Evolutionary conservation across 2,888 invertebrate species (phyloP).

Genomic region (Coenonympha arcania): DNA sequence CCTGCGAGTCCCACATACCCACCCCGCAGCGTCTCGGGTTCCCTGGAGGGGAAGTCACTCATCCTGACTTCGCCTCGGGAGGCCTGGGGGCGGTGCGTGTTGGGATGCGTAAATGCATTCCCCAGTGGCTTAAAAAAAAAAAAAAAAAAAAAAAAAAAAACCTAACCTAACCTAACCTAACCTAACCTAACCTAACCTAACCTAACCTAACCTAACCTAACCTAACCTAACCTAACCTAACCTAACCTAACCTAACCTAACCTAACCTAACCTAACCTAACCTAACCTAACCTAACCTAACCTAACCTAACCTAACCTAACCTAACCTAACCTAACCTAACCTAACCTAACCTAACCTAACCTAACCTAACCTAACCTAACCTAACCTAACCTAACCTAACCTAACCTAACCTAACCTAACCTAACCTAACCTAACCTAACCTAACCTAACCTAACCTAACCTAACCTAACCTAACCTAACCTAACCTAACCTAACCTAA

Average conservation of each 20-base stretch:
- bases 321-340: slow-evolving; percentile 24
- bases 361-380: slow-evolving; percentile 30
- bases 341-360: slow-evolving; percentile 20
- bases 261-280: slow-evolving; percentile 25
- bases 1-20: too few species aligned
- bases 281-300: slow-evolving; percentile 25
- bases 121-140: too few species aligned
- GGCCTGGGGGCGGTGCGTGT: too few species aligned
- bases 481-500: not conserved
- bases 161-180: slow-evolving; percentile 29
- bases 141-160: too few species aligned
- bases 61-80: too few species aligned
- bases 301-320: slow-evolving; percentile 20
- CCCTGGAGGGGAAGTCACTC: too few species aligned
- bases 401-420: slow-evolving; percentile 25
- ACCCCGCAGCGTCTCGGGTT: too few species aligned
- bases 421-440: slow-evolving; percentile 3
- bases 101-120: too few species aligned
- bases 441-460: not conserved
- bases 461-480: not conserved
- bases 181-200: slow-evolving; percentile 29
- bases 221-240: slow-evolving; percentile 20
- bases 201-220: slow-evolving; percentile 26
- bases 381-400: slow-evolving; percentile 30
- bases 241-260: slow-evolving; percentile 24